These are phyloP conservation scores for Ferdinandea cuprea DNA, from an alignment of 2,888 invertebrate genomes.

Conservation along the genomic window DNA sequence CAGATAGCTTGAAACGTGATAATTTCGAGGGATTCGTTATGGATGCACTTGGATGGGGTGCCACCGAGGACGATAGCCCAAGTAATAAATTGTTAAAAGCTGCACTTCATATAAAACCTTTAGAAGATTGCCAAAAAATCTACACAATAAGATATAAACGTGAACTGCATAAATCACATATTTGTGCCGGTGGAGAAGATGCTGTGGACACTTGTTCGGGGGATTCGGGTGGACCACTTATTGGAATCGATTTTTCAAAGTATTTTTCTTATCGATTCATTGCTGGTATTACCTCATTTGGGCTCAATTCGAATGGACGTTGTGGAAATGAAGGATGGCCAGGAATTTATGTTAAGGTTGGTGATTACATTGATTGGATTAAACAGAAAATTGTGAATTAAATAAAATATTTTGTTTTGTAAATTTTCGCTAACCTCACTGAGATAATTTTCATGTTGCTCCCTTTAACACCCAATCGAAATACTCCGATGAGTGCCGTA, in stretches of 20 bases:
- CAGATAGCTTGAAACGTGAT: slow-evolving; percentile 77
- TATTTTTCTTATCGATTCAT: slow-evolving; percentile 84
- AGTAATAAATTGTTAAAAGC: slow-evolving; percentile 85
- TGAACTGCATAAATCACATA: slow-evolving; percentile 82
- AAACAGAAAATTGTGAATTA: too few species aligned
- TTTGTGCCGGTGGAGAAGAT: slow-evolving; percentile 85
- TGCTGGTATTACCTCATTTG: slow-evolving; percentile 86
- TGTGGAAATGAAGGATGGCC: slow-evolving; percentile 86
- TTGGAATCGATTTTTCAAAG: slow-evolving; percentile 80
- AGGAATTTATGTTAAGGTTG: slow-evolving; percentile 86
- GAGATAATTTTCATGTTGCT: too few species aligned
- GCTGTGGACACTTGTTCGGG: slow-evolving; percentile 85
- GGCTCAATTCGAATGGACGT: slow-evolving; percentile 85
- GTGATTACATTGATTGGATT: slow-evolving; percentile 86
- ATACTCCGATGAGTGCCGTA: too few species aligned
- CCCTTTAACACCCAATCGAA: too few species aligned
- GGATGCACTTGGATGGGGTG: slow-evolving; percentile 87
- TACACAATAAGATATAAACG: slow-evolving; percentile 83
- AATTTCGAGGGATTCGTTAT: slow-evolving; percentile 82
- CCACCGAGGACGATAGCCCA: slow-evolving; percentile 84
- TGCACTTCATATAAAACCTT: slow-evolving; percentile 83
- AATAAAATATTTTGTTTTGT: too few species aligned
- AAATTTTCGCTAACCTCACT: too few species aligned
- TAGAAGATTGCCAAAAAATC: slow-evolving; percentile 82
- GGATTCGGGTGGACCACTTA: slow-evolving; percentile 87